Base-by-base conservation (phyloP, 1,140 invertebrate genomes). In the Radopholus similis region DNA sequence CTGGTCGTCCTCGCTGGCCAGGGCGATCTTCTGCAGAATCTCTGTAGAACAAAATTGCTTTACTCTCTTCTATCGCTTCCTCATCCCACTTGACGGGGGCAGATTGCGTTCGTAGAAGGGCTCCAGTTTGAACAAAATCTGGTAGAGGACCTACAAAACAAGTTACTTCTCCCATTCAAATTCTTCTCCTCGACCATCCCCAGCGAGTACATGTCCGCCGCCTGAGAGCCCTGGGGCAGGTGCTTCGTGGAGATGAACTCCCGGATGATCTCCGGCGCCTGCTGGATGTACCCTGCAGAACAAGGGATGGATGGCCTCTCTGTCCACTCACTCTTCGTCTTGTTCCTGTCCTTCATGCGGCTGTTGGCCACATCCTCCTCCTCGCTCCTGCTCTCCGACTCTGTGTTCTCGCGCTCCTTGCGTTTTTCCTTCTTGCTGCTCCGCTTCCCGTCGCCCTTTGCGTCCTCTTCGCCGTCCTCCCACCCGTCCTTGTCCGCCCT, bases 181-280 rank as follows among this genome's bases (percentile, higher is more conserved):
- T 80, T 82, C 42, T 82, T 77, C 37, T 76, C 77, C 0, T 81
- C 32, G 18, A 77, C 62, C 77, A 80, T 80, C 55, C 79, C 79
- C 3, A 82, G 53, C 23, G 56, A 40, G 49, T 82, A 81, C 13
- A 81, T 71, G 44, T 81, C 78, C 18, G 80, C 72, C 21, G 66
- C 38, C 63, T 71, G 78, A 9, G 63, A 69, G 47, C 80, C 78
- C 15, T 57, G 64, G 13, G 78, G 78, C 13, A 81, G 42, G 54
- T 64, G 67, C 66, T 79, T 81, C 8, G 76, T 73, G 13, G 64
- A 74, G 5, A 81, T 68, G 30, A 82, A 62, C 57, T 82, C 80
- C 9, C 80, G 66, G 26, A 81, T 81, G 47, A 82, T 73, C 68
- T 82, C 80, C n/a, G 78, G 80, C 34, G 77, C 77, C 64, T 78